These are phyloP conservation scores for Conus betulinus DNA, from an alignment of 1,140 invertebrate genomes.

Conservation along the genomic window DNA sequence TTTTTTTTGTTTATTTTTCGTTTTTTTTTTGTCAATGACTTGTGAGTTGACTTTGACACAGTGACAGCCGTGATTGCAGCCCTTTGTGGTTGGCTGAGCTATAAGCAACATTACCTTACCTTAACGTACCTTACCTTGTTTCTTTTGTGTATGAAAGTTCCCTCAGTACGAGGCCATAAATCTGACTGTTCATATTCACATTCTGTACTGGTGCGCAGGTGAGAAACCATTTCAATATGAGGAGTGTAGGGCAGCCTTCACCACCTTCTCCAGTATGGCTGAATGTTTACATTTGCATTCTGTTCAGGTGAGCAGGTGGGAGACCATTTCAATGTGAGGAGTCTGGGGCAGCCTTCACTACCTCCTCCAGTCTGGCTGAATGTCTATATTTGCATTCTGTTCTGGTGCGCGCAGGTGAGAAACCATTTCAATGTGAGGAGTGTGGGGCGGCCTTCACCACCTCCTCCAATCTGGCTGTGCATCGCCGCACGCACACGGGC, in stretches of 20 bases:
- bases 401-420: constrained; percentile 87
- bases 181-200: constrained; percentile 83
- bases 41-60: too few relatives aligned
- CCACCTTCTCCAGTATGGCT: constrained; percentile 62
- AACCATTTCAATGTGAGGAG: constrained; percentile 90
- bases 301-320: constrained; percentile 32
- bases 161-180: too few relatives aligned
- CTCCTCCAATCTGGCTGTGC: constrained; percentile 53
- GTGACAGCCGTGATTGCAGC: too few relatives aligned
- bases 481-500: constrained; percentile 47
- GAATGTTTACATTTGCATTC: constrained; percentile 44
- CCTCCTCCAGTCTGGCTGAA: constrained; percentile 76
- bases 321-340: constrained; percentile 42
- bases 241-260: constrained; percentile 89
- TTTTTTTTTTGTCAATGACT: too few relatives aligned
- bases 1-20: too few relatives aligned
- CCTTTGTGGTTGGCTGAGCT: too few relatives aligned
- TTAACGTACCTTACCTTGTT: too few relatives aligned
- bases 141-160: too few relatives aligned
- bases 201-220: constrained; percentile 85
- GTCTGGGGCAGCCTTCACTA: constrained; percentile 81
- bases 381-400: constrained; percentile 87
- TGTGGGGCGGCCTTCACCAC: constrained; percentile 86
- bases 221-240: constrained; percentile 92
- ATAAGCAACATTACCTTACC: too few relatives aligned